Evolutionary conservation across 2,797 vertebrate genomes (phyloP).

Genomic region (Mus spretus): DNA sequence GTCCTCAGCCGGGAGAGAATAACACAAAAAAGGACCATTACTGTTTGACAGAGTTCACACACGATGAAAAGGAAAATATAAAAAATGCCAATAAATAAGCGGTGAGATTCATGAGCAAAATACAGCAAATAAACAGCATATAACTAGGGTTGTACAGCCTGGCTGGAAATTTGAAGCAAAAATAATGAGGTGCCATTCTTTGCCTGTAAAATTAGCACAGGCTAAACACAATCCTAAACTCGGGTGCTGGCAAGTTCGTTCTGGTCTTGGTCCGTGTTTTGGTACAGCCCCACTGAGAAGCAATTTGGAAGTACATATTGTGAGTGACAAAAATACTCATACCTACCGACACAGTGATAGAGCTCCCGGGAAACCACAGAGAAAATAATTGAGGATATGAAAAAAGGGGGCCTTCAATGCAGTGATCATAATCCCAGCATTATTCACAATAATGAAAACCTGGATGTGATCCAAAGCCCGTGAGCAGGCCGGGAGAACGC

Average conservation of each 20-base stretch:
- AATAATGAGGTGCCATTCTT: constrained; percentile 40
- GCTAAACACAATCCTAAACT: neutral
- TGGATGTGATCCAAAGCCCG: neutral
- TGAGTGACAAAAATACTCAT: constrained; percentile 25
- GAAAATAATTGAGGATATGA: constrained; percentile 46
- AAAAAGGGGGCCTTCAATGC: neutral
- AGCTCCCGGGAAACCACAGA: constrained; percentile 42
- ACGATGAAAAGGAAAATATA: constrained; percentile 32
- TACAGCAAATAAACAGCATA: neutral
- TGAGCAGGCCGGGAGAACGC: accelerated
- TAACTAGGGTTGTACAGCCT: neutral
- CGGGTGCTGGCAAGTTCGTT: neutral
- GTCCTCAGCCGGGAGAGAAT: neutral
- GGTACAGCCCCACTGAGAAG: constrained; percentile 23
- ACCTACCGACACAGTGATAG: neutral
- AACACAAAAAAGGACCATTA: neutral
- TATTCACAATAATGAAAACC: neutral
- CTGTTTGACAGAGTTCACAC: constrained; percentile 13
- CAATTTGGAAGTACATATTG: constrained; percentile 19
- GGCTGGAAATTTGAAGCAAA: constrained; percentile 46
- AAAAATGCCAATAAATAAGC: neutral
- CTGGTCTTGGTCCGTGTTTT: neutral
- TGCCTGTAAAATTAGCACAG: constrained; percentile 19
- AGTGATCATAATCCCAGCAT: neutral
- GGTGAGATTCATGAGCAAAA: neutral